Percentiles rank a stretch among this genome's conserved stretches.
These are phyloP conservation scores for Sarcophaga rosellei DNA, from an alignment of 2,888 invertebrate genomes.

Conservation along the genomic window DNA sequence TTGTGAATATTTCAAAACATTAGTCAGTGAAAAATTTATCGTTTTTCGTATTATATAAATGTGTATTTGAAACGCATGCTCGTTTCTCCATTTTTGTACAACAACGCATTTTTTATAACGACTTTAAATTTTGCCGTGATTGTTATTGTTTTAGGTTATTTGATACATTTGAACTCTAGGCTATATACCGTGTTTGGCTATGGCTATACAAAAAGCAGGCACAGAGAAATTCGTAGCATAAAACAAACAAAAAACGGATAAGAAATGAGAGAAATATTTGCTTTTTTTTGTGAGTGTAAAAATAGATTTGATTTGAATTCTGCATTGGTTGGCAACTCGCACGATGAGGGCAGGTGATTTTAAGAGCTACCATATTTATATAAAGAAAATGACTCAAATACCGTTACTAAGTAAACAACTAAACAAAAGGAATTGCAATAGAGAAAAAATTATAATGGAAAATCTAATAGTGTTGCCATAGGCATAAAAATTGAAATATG, in stretches of 20 bases:
- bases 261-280: conserved; percentile 12
- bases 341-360: background rate
- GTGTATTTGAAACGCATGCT: conserved; percentile 47
- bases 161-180: conserved; percentile 59
- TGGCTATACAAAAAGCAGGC: conserved; percentile 9
- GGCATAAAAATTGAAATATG: background rate
- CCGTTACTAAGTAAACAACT: background rate
- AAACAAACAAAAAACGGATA: background rate
- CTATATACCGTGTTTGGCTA: conserved; percentile 25
- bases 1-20: conserved; percentile 14
- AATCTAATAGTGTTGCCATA: background rate
- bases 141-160: conserved; percentile 57
- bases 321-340: conserved; percentile 34
- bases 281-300: conserved; percentile 22
- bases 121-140: conserved; percentile 34
- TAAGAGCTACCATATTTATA: conserved; percentile 26
- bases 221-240: background rate
- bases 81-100: conserved; percentile 4
- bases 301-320: conserved; percentile 44
- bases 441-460: too few relatives aligned
- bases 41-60: conserved; percentile 3
- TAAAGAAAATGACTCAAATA: background rate
- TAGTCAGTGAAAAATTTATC: conserved; percentile 10
- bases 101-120: conserved; percentile 8
- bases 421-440: too few relatives aligned